phyloP scores from a whole-genome alignment of 2,888 invertebrate species.

The Melanargia galathea region DNA sequence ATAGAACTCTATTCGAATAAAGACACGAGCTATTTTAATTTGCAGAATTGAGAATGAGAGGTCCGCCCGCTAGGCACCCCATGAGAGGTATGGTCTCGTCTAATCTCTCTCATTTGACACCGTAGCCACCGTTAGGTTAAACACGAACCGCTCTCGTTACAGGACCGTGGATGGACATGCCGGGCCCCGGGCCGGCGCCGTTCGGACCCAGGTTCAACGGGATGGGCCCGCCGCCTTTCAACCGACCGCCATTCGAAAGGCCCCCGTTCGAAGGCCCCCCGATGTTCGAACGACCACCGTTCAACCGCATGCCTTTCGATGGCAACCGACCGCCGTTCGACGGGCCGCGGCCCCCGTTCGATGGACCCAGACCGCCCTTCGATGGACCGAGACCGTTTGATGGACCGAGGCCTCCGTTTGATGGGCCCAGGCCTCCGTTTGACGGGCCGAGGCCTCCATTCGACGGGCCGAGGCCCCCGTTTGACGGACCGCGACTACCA shows the following conservation, averaged over 20 bases:
- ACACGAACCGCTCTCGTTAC: conserved; percentile 46
- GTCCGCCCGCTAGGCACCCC: conserved; percentile 63
- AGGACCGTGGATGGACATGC: conserved; percentile 76
- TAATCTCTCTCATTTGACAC: conserved; percentile 12
- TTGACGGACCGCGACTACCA: conserved; percentile 48
- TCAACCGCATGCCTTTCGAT: conserved; percentile 60
- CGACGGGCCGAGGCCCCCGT: conserved; percentile 55
- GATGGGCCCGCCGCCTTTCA: conserved; percentile 67
- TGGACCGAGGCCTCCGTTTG: conserved; percentile 46
- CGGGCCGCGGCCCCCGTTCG: conserved; percentile 53
- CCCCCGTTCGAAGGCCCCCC: conserved; percentile 62
- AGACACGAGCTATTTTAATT: conserved; percentile 56
- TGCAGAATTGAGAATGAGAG: conserved; percentile 77
- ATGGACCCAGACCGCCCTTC: conserved; percentile 53
- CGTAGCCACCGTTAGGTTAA: background rate
- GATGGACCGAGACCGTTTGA: conserved; percentile 53
- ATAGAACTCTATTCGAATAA: conserved; percentile 33
- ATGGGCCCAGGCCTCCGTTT: conserved; percentile 55
- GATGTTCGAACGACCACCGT: conserved; percentile 57
- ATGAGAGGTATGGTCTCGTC: conserved; percentile 62
- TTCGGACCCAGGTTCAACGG: conserved; percentile 74
- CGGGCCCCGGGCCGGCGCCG: conserved; percentile 50
- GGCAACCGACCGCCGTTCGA: conserved; percentile 61
- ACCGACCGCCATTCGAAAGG: conserved; percentile 55
- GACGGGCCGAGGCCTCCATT: conserved; percentile 58